Percentiles rank a stretch among this genome's conserved stretches.
Evolutionary conservation across 2,797 vertebrate species (phyloP).

Genomic region (Cyclopterus lumpus): DNA sequence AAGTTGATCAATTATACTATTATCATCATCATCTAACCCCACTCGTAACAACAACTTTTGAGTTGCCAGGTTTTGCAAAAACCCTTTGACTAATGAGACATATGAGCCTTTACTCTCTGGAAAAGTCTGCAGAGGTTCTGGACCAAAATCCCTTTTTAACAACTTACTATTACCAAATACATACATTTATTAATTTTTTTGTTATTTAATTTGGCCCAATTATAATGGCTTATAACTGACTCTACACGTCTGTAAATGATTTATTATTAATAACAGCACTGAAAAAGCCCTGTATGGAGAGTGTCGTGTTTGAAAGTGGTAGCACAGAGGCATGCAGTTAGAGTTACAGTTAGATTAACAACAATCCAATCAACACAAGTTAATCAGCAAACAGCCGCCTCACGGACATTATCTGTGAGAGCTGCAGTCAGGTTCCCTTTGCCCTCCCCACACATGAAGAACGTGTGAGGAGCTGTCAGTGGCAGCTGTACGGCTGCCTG

Average conservation of each 20-base stretch:
- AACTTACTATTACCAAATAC: neutral
- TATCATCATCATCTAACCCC: neutral
- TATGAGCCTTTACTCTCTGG: no score
- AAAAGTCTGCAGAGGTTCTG: no score
- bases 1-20: no score
- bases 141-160: no score
- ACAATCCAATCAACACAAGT: neutral
- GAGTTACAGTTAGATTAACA: neutral
- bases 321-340: neutral
- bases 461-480: conserved; percentile 64
- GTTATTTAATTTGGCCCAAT: no score
- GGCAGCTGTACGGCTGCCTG: conserved; percentile 55
- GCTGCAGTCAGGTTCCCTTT: neutral
- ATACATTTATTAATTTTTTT: neutral
- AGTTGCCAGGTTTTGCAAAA: no score
- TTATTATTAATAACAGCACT: neutral
- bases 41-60: no score
- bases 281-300: neutral
- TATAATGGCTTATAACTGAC: neutral
- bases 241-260: neutral
- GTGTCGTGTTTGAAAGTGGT: no score
- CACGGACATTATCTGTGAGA: neutral
- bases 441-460: neutral
- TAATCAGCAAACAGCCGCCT: neutral
- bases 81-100: no score